Conservation (phyloP, 2,113 vertebrate genomes). For the Morone saxatilis region DNA sequence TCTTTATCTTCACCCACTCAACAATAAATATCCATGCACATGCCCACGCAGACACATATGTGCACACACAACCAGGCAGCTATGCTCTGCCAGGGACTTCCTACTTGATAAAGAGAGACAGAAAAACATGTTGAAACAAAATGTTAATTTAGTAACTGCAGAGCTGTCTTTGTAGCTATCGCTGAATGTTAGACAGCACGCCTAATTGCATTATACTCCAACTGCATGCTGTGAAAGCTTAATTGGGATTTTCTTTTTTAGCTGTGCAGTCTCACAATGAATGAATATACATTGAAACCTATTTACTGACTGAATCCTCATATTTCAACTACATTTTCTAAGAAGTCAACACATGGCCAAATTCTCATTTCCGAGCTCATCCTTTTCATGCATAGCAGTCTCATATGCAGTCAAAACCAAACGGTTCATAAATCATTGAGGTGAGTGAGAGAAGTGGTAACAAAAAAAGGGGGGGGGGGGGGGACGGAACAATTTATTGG, state of each 20-base stretch:
- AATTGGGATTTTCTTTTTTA: slow-evolving; percentile 15
- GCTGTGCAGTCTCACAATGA: slow-evolving; percentile 5
- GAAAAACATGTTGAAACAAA: slow-evolving; percentile 42
- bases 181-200: slow-evolving; percentile 20
- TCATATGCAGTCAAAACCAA: slow-evolving; percentile 60
- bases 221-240: slow-evolving; percentile 35
- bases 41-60: slow-evolving; percentile 1
- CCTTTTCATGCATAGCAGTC: slow-evolving; percentile 52
- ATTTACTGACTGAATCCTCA: slow-evolving; percentile 26
- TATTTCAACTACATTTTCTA: background rate
- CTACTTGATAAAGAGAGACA: slow-evolving; percentile 22
- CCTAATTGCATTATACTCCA: slow-evolving; percentile 61
- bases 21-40: slow-evolving; percentile 19
- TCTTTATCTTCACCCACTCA: slow-evolving; percentile 29
- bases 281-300: slow-evolving; percentile 30
- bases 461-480: slow-evolving; percentile 13
- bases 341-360: slow-evolving; percentile 22
- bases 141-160: slow-evolving; percentile 52
- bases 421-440: slow-evolving; percentile 80
- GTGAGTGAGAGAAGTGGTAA: slow-evolving; percentile 60
- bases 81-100: slow-evolving; percentile 2
- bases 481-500: slow-evolving; percentile 51
- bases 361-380: slow-evolving; percentile 23
- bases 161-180: slow-evolving; percentile 39
- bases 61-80: slow-evolving; percentile 14